These are phyloP conservation scores for Melitaea athalia DNA, from an alignment of 2,888 invertebrate species.

Conservation along the genomic window DNA sequence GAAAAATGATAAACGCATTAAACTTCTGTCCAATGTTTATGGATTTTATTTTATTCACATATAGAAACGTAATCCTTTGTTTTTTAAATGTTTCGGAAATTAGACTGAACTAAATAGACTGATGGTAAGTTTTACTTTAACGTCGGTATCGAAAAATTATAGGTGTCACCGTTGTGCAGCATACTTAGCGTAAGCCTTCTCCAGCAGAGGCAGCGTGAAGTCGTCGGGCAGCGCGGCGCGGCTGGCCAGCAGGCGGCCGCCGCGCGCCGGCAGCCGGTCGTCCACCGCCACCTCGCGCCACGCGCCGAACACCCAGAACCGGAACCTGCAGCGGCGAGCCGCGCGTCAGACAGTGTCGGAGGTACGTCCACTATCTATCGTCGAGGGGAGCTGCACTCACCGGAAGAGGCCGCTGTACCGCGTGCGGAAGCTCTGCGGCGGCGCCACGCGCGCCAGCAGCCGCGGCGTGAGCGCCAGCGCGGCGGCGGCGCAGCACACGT, in stretches of 20 bases:
- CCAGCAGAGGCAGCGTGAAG: slow-evolving; percentile 90
- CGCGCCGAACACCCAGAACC: slow-evolving; percentile 91
- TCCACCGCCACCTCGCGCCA: slow-evolving; percentile 90
- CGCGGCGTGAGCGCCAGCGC: slow-evolving; percentile 85
- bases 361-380: too few relatives aligned
- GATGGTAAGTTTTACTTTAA: too few relatives aligned
- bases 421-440: slow-evolving; percentile 85
- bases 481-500: slow-evolving; percentile 84
- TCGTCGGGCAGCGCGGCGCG: slow-evolving; percentile 79
- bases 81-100: too few relatives aligned
- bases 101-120: too few relatives aligned
- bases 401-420: slow-evolving; percentile 85
- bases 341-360: too few relatives aligned
- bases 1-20: too few relatives aligned
- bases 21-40: too few relatives aligned
- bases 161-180: not conserved
- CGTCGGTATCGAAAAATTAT: not conserved
- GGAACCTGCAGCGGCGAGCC: slow-evolving; percentile 74
- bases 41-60: too few relatives aligned
- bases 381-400: not conserved
- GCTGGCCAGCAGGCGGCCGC: slow-evolving; percentile 83
- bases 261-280: slow-evolving; percentile 88
- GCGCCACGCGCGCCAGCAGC: slow-evolving; percentile 85
- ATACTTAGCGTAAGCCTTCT: slow-evolving; percentile 92
- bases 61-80: too few relatives aligned